A percentile compares a stretch with the other conserved stretches of the same genome.
These are phyloP conservation scores for Dendroctonus ponderosae DNA, from an alignment of 1,140 invertebrate species.

Conservation along the genomic window DNA sequence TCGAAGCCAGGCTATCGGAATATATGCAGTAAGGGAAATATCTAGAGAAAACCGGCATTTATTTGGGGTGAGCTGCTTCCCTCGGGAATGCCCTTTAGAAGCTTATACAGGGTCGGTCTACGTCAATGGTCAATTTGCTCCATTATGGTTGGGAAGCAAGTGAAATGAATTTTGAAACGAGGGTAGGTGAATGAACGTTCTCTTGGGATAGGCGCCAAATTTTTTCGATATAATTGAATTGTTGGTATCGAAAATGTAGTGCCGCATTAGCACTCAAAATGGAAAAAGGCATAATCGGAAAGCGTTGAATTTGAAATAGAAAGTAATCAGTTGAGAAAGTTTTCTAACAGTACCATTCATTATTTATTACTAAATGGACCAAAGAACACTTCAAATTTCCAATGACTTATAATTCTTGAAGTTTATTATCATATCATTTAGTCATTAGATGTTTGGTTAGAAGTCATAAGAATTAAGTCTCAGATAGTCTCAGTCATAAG, in stretches of 20 bases:
- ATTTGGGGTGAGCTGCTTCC: slow-evolving; percentile 16
- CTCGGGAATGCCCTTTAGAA: slow-evolving; percentile 14
- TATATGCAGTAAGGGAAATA: slow-evolving; percentile 15
- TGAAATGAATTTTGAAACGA: slow-evolving; percentile 28
- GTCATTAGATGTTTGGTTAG: too few relatives aligned
- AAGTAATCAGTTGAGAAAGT: neutral
- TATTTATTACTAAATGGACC: too few relatives aligned
- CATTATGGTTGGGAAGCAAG: slow-evolving; percentile 27
- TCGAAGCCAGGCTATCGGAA: slow-evolving; percentile 13
- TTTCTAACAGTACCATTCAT: neutral
- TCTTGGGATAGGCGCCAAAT: neutral
- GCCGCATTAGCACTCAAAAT: too few relatives aligned
- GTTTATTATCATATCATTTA: too few relatives aligned
- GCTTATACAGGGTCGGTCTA: slow-evolving; percentile 29
- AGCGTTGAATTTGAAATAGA: too few relatives aligned
- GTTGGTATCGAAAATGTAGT: neutral
- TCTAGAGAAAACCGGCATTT: slow-evolving; percentile 13
- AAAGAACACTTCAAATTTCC: too few relatives aligned
- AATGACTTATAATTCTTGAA: too few relatives aligned
- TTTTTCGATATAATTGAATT: slow-evolving; percentile 10
- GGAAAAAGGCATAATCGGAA: too few relatives aligned
- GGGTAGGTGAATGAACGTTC: slow-evolving; percentile 2
- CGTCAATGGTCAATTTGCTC: slow-evolving; percentile 32
- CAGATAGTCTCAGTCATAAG: too few relatives aligned
- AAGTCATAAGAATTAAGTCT: too few relatives aligned